These are phyloP conservation scores for Heterocephalus glaber DNA, from an alignment of 2,113 vertebrate genomes.

Conservation along the genomic window DNA sequence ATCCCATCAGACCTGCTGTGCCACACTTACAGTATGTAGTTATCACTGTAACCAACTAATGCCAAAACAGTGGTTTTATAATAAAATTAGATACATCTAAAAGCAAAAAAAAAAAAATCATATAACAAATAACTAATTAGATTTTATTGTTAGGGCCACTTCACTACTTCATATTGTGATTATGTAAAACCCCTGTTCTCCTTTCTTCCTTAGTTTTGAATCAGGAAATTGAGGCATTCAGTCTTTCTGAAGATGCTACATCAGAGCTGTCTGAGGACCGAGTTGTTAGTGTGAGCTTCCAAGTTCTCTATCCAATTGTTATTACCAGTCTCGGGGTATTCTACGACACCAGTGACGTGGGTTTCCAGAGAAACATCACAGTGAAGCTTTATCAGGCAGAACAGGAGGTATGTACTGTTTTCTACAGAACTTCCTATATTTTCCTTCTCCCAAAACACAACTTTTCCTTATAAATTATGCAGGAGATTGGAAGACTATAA, in stretches of 20 bases:
- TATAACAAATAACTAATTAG: too few species aligned
- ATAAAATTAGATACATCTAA: too few species aligned
- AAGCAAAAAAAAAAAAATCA: too few species aligned
- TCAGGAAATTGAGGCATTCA: constrained; percentile 92
- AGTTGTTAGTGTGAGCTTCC: constrained; percentile 93
- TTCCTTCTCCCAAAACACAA: neutral
- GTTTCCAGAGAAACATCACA: constrained; percentile 93
- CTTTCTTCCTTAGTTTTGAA: constrained; percentile 84
- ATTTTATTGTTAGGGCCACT: neutral
- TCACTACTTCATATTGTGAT: neutral
- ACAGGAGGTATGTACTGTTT: constrained; percentile 90
- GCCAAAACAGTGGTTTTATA: too few species aligned
- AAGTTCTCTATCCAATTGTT: constrained; percentile 95
- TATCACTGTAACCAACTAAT: too few species aligned
- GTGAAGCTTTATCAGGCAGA: constrained; percentile 96
- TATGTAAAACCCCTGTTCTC: constrained; percentile 47
- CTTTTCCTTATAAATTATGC: neutral
- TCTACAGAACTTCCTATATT: neutral
- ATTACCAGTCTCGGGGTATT: constrained; percentile 96
- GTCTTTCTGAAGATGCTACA: constrained; percentile 84
- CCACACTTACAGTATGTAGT: too few species aligned
- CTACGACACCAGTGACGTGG: constrained; percentile 83
- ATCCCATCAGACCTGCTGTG: too few species aligned
- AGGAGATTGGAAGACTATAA: neutral
- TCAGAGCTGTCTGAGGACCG: constrained; percentile 89